phyloP scores from a whole-genome alignment of 2,888 invertebrate species.

The Achlya flavicornis region DNA sequence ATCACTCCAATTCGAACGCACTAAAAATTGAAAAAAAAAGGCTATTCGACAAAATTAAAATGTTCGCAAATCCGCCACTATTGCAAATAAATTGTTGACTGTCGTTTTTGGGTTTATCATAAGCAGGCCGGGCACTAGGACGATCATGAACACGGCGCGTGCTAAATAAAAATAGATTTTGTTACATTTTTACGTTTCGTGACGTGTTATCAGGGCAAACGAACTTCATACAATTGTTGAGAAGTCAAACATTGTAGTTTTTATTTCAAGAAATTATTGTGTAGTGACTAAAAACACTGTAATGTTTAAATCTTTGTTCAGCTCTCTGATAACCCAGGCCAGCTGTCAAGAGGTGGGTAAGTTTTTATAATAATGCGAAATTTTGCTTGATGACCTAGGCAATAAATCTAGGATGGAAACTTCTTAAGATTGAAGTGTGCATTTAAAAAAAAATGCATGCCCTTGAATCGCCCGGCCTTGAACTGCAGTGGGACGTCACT shows the following conservation, averaged over 20 bases:
- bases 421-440: slow-evolving; percentile 14
- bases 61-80: slow-evolving; percentile 18
- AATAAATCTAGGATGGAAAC: slow-evolving; percentile 23
- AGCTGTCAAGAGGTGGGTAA: slow-evolving; percentile 92
- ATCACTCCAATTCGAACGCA: no score
- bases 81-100: background rate
- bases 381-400: slow-evolving; percentile 17
- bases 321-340: slow-evolving; percentile 85
- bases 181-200: slow-evolving; percentile 74
- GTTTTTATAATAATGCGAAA: slow-evolving; percentile 64
- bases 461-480: slow-evolving; percentile 77
- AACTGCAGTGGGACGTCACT: slow-evolving; percentile 58
- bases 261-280: slow-evolving; percentile 53
- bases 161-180: slow-evolving; percentile 78
- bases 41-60: slow-evolving; percentile 44
- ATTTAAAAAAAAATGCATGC: slow-evolving; percentile 39
- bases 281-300: slow-evolving; percentile 76
- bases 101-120: slow-evolving; percentile 26
- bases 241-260: slow-evolving; percentile 39
- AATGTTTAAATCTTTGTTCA: slow-evolving; percentile 86
- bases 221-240: slow-evolving; percentile 58
- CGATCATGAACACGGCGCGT: slow-evolving; percentile 75
- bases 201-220: slow-evolving; percentile 73
- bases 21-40: no score
- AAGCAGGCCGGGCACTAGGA: slow-evolving; percentile 57